Conservation (phyloP, 2,888 invertebrate genomes). For the Phrixothrix hirtus region DNA sequence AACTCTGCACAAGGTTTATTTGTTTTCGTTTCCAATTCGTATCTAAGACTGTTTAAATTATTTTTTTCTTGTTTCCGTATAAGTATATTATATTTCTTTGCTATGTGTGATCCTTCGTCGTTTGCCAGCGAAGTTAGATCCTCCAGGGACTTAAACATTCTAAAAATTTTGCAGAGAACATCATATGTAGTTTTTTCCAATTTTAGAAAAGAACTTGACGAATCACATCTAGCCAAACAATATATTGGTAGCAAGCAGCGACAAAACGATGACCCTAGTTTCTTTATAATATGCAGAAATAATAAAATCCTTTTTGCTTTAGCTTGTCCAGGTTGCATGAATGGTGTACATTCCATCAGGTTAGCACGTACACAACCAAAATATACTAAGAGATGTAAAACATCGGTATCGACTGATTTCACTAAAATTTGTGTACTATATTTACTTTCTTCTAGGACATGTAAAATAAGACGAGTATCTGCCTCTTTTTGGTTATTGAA, state of each 20-base stretch:
- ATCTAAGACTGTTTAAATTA: no score
- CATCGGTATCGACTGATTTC: not conserved
- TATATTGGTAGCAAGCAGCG: not conserved
- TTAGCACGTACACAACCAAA: not conserved
- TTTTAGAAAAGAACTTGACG: not conserved
- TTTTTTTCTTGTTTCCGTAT: no score
- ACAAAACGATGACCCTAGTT: no score
- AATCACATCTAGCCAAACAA: not conserved
- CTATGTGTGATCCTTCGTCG: no score
- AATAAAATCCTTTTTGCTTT: no score
- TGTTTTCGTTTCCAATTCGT: no score
- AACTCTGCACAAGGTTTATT: no score
- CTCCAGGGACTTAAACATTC: no score
- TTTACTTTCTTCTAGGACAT: not conserved
- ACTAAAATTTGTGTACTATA: not conserved
- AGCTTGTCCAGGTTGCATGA: not conserved
- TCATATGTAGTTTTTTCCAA: not conserved
- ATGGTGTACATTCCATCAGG: not conserved
- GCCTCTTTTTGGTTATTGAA: not conserved
- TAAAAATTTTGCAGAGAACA: no score
- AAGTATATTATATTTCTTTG: no score
- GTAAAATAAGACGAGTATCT: not conserved
- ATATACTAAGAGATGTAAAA: not conserved
- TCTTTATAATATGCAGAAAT: no score
- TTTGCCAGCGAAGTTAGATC: no score